These are phyloP conservation scores for Phyllotreta striolata DNA, from an alignment of 2,888 invertebrate genomes.

Conservation along the genomic window DNA sequence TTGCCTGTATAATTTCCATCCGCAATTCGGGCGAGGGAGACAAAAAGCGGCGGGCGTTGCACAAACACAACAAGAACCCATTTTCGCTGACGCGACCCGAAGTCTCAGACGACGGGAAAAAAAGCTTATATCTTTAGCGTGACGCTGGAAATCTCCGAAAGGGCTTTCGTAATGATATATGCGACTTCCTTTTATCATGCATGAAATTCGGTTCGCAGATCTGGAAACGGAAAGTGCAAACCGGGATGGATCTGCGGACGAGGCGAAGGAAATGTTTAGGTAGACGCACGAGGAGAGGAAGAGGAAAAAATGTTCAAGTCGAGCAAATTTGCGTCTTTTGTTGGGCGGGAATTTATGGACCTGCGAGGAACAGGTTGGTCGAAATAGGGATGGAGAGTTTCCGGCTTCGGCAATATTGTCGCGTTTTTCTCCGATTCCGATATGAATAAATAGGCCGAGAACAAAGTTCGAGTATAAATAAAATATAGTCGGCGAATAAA, in stretches of 20 bases:
- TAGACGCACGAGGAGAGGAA: slow-evolving; percentile 24
- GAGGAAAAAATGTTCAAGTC: slow-evolving; percentile 24
- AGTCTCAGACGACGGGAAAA: slow-evolving; percentile 12
- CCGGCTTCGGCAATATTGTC: slow-evolving; percentile 11
- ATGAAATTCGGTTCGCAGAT: slow-evolving; percentile 38
- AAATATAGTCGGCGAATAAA: too few species aligned
- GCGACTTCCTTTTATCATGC: slow-evolving; percentile 41
- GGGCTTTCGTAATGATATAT: slow-evolving; percentile 42
- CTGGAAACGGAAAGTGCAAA: slow-evolving; percentile 36
- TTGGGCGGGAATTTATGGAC: slow-evolving; percentile 32
- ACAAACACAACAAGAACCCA: slow-evolving; percentile 23
- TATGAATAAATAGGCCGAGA: too few species aligned
- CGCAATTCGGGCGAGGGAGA: neutral
- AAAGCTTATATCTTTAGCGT: slow-evolving; percentile 37
- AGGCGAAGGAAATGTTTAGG: slow-evolving; percentile 36
- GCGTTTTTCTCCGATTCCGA: neutral
- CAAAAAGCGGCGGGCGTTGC: slow-evolving; percentile 2
- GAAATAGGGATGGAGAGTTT: slow-evolving; percentile 20
- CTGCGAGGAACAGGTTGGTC: slow-evolving; percentile 29
- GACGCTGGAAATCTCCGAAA: slow-evolving; percentile 37
- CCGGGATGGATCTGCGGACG: slow-evolving; percentile 14
- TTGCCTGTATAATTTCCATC: too few species aligned
- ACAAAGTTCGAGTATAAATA: too few species aligned
- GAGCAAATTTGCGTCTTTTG: slow-evolving; percentile 36
- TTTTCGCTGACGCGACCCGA: slow-evolving; percentile 25